Conservation (phyloP, 2,113 vertebrate genomes). For the Hippolais icterina region DNA sequence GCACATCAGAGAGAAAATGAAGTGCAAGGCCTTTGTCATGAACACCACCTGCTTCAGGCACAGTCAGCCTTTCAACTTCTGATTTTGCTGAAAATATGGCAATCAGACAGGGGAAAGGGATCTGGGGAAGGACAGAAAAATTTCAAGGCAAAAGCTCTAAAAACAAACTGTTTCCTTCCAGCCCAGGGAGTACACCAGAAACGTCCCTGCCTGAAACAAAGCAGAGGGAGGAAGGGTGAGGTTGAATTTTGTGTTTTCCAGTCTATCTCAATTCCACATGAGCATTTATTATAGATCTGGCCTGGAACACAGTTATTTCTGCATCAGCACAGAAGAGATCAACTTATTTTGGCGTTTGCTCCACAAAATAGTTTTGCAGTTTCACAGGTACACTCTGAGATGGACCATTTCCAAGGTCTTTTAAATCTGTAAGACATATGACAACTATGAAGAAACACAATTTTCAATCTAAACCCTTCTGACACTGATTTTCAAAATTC, state of each 20-base stretch:
- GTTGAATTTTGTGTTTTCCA: background rate
- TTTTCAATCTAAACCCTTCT: background rate
- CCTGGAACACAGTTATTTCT: background rate
- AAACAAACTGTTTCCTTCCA: conserved; percentile 19
- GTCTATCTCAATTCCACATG: background rate
- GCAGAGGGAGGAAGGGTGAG: conserved; percentile 16
- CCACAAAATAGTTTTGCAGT: background rate
- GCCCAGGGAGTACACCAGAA: background rate
- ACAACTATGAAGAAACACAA: background rate
- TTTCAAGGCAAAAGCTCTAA: conserved; percentile 18
- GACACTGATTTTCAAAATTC: background rate
- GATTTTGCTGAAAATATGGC: background rate
- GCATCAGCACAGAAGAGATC: background rate
- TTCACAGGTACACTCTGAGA: background rate
- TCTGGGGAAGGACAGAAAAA: background rate
- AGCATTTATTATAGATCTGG: background rate
- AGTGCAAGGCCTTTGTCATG: background rate
- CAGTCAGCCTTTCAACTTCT: background rate
- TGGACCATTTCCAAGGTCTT: background rate
- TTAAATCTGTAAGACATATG: background rate
- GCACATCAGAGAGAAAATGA: background rate
- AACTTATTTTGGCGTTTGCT: background rate
- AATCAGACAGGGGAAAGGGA: background rate
- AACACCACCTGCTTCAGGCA: background rate
- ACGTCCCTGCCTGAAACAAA: background rate